These are phyloP conservation scores for Steinernema feltiae DNA, from an alignment of 1,140 invertebrate species.

Conservation along the genomic window DNA sequence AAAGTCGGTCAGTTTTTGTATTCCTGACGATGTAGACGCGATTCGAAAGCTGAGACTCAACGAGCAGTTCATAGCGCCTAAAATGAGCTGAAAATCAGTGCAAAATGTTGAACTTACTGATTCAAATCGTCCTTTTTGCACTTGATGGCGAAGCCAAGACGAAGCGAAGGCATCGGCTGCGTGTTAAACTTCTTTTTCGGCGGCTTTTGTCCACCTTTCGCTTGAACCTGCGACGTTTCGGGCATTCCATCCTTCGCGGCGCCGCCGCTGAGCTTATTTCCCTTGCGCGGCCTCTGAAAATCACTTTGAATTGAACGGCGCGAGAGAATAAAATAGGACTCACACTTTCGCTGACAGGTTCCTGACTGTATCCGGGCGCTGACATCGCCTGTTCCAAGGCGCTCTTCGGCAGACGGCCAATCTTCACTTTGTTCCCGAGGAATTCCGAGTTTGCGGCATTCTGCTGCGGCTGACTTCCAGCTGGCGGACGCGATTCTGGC, in stretches of 20 bases:
- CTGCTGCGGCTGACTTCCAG: not conserved
- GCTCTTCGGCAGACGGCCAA: not conserved
- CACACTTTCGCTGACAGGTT: not conserved
- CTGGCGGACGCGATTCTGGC: not conserved
- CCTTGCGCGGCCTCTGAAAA: not conserved
- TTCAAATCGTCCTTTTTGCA: not conserved
- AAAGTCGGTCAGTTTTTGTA: not conserved
- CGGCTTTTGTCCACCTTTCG: not conserved
- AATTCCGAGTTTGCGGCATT: not conserved
- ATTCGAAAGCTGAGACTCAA: not conserved
- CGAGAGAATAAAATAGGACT: not conserved
- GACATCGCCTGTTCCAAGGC: not conserved
- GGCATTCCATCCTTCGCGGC: not conserved
- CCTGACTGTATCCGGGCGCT: not conserved
- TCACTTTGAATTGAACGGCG: not conserved
- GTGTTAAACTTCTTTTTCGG: not conserved
- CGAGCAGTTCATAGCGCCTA: not conserved
- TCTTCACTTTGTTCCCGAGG: not conserved
- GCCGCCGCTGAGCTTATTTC: not conserved
- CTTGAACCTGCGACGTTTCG: not conserved
- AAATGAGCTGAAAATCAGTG: not conserved
- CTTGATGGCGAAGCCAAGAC: not conserved
- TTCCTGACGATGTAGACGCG: conserved; percentile 7
- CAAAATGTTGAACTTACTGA: not conserved
- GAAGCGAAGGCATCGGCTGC: not conserved